phyloP scores from a whole-genome alignment of 37 sponge, comb jelly and placozoan genomes.

The Geodia barretti region DNA sequence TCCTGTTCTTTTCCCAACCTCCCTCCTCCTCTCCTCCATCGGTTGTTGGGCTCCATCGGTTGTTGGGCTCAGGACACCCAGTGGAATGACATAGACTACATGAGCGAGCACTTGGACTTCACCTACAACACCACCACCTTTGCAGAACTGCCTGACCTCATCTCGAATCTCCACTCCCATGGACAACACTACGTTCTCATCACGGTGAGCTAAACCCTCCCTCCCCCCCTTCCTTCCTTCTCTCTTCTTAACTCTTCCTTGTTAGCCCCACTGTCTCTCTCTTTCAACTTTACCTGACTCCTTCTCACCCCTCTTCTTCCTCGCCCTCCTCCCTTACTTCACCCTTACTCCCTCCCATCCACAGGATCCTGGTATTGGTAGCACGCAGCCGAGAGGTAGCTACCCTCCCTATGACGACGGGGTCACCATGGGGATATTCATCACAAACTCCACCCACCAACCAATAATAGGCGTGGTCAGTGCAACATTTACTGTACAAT shows the following conservation, averaged over 20 bases:
- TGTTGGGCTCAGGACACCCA: slow-evolving; percentile 58
- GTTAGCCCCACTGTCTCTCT: not conserved
- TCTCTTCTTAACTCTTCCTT: too few relatives aligned
- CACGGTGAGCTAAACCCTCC: slow-evolving; percentile 33
- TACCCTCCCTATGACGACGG: slow-evolving; percentile 76
- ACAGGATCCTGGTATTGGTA: slow-evolving; percentile 86
- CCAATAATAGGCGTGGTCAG: slow-evolving; percentile 60
- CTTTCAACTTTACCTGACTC: not conserved
- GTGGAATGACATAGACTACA: slow-evolving; percentile 92
- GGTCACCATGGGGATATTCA: slow-evolving; percentile 56
- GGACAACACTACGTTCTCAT: slow-evolving; percentile 77
- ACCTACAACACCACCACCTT: slow-evolving; percentile 45
- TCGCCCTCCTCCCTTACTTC: not conserved
- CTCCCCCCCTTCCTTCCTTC: too few relatives aligned
- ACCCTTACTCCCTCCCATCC: not conserved
- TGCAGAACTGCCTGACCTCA: slow-evolving; percentile 46
- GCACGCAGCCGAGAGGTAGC: slow-evolving; percentile 20
- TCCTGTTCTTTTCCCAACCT: not conserved
- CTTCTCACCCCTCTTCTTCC: too few relatives aligned
- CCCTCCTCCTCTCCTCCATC: not conserved
- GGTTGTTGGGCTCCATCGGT: not conserved
- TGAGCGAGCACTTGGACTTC: slow-evolving; percentile 77
- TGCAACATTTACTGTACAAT: not conserved
- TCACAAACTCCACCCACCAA: slow-evolving; percentile 48
- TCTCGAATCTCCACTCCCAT: slow-evolving; percentile 59